A percentile compares a stretch with the other conserved stretches of the same genome.
Evolutionary conservation across 2,888 invertebrate species (phyloP).

Genomic region (Latrodectus hesperus): DNA sequence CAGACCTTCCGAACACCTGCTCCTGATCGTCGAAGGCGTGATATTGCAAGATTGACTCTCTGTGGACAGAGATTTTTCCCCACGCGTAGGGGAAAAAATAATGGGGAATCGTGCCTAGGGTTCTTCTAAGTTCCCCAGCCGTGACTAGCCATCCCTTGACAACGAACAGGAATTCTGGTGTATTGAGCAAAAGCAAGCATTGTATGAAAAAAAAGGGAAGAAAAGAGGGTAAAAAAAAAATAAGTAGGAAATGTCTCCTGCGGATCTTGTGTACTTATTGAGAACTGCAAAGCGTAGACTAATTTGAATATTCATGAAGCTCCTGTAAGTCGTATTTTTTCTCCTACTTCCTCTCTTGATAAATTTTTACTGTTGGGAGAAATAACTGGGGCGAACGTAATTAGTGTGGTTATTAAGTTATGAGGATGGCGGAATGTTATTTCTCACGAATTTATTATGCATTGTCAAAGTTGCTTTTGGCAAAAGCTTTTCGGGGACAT

Average conservation of each 20-base stretch:
- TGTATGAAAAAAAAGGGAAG: conserved; percentile 1
- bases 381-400: conserved; percentile 56
- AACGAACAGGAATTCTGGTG: conserved; percentile 41
- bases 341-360: conserved; percentile 27
- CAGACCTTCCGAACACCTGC: conserved; percentile 55
- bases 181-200: conserved; percentile 15
- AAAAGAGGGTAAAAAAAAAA: conserved; percentile 8
- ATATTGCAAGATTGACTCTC: conserved; percentile 25
- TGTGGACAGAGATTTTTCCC: conserved; percentile 47
- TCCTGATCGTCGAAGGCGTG: conserved; percentile 61
- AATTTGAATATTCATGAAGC: conserved; percentile 65
- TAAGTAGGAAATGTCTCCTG: conserved; percentile 14
- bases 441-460: conserved; percentile 57
- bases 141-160: conserved; percentile 1
- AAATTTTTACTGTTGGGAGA: conserved; percentile 54
- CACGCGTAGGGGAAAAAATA: neutral
- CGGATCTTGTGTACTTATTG: conserved; percentile 32
- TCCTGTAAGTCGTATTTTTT: conserved; percentile 5
- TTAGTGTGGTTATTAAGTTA: conserved; percentile 67
- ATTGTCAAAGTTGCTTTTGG: conserved; percentile 29
- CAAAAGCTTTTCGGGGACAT: neutral
- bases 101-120: conserved; percentile 21
- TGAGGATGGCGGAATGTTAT: conserved; percentile 43
- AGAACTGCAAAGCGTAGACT: conserved; percentile 36
- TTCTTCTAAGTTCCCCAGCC: conserved; percentile 1